Evolutionary conservation across 2,113 vertebrate species (phyloP).

Genomic region (Pithys albifrons): DNA sequence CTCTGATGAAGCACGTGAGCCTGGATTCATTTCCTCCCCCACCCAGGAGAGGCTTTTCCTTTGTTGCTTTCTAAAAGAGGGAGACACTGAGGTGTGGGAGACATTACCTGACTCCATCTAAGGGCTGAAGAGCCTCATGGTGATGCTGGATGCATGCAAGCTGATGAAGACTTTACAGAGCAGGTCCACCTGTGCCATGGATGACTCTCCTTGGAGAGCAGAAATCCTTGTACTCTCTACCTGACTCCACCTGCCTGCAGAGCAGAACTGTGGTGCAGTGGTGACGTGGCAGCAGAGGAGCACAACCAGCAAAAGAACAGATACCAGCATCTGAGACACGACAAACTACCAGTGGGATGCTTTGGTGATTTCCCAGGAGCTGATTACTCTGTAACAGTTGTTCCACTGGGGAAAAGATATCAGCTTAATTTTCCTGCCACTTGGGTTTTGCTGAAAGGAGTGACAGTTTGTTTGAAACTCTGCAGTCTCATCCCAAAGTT

Average conservation of each 20-base stretch:
- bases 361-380: neutral
- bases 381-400: neutral
- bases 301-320: neutral
- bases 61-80: neutral
- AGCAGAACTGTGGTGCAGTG: rapidly evolving
- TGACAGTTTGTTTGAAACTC: neutral
- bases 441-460: neutral
- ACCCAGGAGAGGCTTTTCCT: neutral
- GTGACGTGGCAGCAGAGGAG: rapidly evolving
- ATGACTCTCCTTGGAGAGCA: neutral
- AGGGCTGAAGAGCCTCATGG: neutral
- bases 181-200: neutral
- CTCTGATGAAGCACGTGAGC: neutral
- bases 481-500: neutral
- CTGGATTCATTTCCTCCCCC: neutral
- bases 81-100: neutral
- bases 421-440: neutral
- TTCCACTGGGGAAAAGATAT: neutral
- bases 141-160: neutral
- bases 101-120: neutral
- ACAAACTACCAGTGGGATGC: neutral
- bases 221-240: neutral
- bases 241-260: neutral
- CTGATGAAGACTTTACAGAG: neutral
- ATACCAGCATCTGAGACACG: neutral